These are phyloP conservation scores for Probosciger aterrimus DNA, from an alignment of 2,113 vertebrate genomes.

Conservation along the genomic window DNA sequence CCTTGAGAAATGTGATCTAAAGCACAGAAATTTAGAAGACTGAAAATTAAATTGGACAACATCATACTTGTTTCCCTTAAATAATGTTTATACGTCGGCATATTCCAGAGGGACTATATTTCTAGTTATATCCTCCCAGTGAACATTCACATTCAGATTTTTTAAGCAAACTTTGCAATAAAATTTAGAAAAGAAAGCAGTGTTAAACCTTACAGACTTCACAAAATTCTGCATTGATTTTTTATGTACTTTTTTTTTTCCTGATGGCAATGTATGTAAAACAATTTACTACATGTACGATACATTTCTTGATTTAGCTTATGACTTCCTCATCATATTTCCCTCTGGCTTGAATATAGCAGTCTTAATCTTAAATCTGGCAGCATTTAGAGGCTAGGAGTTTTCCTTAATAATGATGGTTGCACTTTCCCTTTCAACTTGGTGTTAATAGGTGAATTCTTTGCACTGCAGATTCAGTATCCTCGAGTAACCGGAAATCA, in stretches of 20 bases:
- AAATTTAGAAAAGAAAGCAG: neutral
- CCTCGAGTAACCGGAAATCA: conserved; percentile 9
- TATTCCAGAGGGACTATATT: neutral
- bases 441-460: neutral
- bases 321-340: neutral
- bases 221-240: neutral
- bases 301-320: neutral
- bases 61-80: neutral
- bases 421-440: neutral
- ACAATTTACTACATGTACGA: neutral
- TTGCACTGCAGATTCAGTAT: neutral
- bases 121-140: neutral
- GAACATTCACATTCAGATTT: neutral
- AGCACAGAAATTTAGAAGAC: neutral
- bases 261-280: neutral
- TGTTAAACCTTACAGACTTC: neutral
- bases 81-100: neutral
- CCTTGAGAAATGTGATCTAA: neutral
- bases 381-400: neutral
- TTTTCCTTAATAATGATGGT: neutral
- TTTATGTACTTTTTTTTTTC: neutral
- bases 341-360: neutral
- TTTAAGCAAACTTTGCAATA: neutral
- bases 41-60: neutral
- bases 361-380: neutral